These are phyloP conservation scores for Acipenser transmontanus DNA, from an alignment of 2,797 vertebrate species.

Conservation along the genomic window DNA sequence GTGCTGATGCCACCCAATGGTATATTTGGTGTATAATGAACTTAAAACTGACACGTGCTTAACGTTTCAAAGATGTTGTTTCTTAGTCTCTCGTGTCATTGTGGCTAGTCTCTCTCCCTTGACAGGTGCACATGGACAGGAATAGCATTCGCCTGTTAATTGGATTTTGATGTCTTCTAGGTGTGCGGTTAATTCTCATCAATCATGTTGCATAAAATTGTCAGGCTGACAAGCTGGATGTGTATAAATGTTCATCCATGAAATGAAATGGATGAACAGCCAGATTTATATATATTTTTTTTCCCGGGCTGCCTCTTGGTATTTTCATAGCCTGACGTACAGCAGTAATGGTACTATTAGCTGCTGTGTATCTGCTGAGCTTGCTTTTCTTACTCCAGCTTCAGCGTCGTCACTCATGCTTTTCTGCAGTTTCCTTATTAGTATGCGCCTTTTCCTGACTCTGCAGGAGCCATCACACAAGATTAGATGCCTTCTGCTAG, in stretches of 20 bases:
- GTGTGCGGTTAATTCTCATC: neutral
- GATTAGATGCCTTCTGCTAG: slow-evolving; percentile 75
- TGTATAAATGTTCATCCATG: slow-evolving; percentile 28
- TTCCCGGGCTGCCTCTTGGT: slow-evolving; percentile 41
- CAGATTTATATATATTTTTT: slow-evolving; percentile 23
- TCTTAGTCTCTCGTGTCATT: neutral
- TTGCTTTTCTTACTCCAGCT: slow-evolving; percentile 51
- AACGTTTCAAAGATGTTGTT: too few relatives aligned
- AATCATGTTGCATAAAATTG: slow-evolving; percentile 17
- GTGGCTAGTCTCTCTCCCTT: neutral
- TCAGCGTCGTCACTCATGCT: slow-evolving; percentile 40
- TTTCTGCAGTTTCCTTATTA: slow-evolving; percentile 58
- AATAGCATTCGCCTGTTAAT: neutral
- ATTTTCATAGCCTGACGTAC: slow-evolving; percentile 59
- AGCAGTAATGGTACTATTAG: slow-evolving; percentile 81
- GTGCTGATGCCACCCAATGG: too few relatives aligned
- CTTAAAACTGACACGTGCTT: too few relatives aligned
- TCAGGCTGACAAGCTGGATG: slow-evolving; percentile 31
- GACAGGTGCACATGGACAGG: neutral
- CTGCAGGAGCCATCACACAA: slow-evolving; percentile 80
- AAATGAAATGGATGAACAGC: slow-evolving; percentile 20
- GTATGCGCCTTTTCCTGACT: slow-evolving; percentile 69
- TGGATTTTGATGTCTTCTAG: neutral
- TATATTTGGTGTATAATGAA: too few relatives aligned
- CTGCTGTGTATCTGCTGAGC: slow-evolving; percentile 73